Evolutionary conservation across 1,140 invertebrate genomes (phyloP).

Genomic region (Hyposmocoma kahamanoa): DNA sequence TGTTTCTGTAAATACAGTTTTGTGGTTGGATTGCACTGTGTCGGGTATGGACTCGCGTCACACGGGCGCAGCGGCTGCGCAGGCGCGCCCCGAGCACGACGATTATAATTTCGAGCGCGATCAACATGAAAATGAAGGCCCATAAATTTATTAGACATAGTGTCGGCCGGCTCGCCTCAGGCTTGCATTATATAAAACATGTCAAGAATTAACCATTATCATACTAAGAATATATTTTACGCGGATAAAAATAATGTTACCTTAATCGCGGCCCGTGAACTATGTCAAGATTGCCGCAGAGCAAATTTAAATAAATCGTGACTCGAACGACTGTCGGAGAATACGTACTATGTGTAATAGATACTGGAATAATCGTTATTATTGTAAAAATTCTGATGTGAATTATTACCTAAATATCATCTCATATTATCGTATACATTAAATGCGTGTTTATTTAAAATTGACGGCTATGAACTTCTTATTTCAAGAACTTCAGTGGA

Average conservation of each 20-base stretch:
- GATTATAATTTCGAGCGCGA: conserved; percentile 70
- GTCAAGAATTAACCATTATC: conserved; percentile 71
- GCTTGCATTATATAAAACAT: conserved; percentile 70
- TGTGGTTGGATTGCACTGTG: too few relatives aligned
- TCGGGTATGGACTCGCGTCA: conserved; percentile 4
- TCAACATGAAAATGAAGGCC: conserved; percentile 69
- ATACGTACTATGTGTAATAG: too few relatives aligned
- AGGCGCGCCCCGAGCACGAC: conserved; percentile 56
- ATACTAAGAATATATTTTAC: conserved; percentile 55
- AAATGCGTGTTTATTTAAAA: too few relatives aligned
- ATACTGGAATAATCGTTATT: too few relatives aligned
- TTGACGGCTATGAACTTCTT: too few relatives aligned
- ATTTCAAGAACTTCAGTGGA: too few relatives aligned
- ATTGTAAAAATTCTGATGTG: too few relatives aligned
- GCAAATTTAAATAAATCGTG: conserved; percentile 36
- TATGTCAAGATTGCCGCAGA: conserved; percentile 30
- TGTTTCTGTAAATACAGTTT: too few relatives aligned
- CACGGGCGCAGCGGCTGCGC: conserved; percentile 22
- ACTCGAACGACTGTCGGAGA: conserved; percentile 14
- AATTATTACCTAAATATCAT: too few relatives aligned
- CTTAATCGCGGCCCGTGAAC: conserved; percentile 25
- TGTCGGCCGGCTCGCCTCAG: conserved; percentile 57
- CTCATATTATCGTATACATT: too few relatives aligned
- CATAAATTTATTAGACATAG: conserved; percentile 73
- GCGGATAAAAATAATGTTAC: conserved; percentile 35